phyloP scores from a whole-genome alignment of 1,140 invertebrate genomes.

The Drosophila varians region DNA sequence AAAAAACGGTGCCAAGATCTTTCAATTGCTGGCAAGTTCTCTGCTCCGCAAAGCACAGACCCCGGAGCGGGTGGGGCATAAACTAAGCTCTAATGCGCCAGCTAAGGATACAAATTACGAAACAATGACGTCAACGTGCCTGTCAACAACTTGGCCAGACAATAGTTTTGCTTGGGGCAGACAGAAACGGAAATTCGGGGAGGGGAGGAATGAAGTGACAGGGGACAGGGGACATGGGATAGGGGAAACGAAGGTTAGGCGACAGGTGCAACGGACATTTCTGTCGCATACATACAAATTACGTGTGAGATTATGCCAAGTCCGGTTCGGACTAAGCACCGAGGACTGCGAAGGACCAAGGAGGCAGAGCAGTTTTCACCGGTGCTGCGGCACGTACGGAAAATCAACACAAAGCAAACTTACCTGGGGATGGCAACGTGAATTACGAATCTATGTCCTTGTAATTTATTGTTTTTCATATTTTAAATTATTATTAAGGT shows the following conservation, averaged over 20 bases:
- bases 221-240: too few relatives aligned
- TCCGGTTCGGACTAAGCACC: slow-evolving; percentile 44
- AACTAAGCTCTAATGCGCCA: slow-evolving; percentile 75
- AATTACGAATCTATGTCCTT: slow-evolving; percentile 3
- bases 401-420: slow-evolving; percentile 25
- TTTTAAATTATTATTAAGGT: background rate
- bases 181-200: slow-evolving; percentile 14
- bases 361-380: background rate
- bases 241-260: slow-evolving; percentile 37
- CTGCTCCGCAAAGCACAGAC: background rate
- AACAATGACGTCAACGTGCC: slow-evolving; percentile 81
- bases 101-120: slow-evolving; percentile 81
- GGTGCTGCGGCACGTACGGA: slow-evolving; percentile 33
- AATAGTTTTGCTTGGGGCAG: slow-evolving; percentile 69
- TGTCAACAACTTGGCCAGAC: slow-evolving; percentile 79
- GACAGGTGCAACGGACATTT: slow-evolving; percentile 78
- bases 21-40: slow-evolving; percentile 29
- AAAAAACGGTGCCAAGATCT: slow-evolving; percentile 15
- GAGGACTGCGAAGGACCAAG: slow-evolving; percentile 8
- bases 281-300: slow-evolving; percentile 79
- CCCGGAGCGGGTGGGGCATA: slow-evolving; percentile 25
- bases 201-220: background rate
- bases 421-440: slow-evolving; percentile 9
- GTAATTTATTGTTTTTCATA: too few relatives aligned
- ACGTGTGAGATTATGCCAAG: slow-evolving; percentile 70